Evolutionary conservation across 2,797 vertebrate genomes (phyloP), one percentile per base, ranked within the genome.

Genomic region (Trematomus bernacchii): DNA sequence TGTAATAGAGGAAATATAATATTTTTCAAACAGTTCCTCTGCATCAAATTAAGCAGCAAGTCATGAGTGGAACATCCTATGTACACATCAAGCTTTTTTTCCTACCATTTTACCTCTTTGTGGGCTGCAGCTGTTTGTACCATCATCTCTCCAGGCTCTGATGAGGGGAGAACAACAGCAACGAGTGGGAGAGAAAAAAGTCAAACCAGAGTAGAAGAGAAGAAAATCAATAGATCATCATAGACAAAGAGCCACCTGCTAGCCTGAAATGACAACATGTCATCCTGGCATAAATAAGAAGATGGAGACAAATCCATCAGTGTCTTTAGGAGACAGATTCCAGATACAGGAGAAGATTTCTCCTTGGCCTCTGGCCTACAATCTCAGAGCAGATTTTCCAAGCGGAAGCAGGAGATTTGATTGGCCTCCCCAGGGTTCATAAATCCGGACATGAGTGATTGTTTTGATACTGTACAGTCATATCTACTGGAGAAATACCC

Each of bases 231-330:
- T 93, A 88, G 81, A 91, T 88, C 81, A 86, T 89, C 82, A 85
- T 33, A 87, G 84, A 94, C 89, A 92, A 93, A 90, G 68, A 83
- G 75, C 87, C 93, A 92, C 91, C 93, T 93, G 90, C 87, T 83
- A 75, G 88, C 80, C 81, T 48, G 47, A 90, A 86, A 91, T 90
- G 88, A 92, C 85, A 90, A 83, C 63, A 46, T 89, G 89, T 89
- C 90, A 86, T 74, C 76, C 66, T 3, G 51, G n/a, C 85, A 87
- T 81, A 79, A 85, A 87, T 69, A 79, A 71, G 57, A 55, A 67
- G 84, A 90, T 80, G 66, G 75, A 87, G 85, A 88, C 77, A 55
- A 79, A 90, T 90, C 78, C 23, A 60, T 71, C 33, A 8, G 52
- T 79, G 77, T 78, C 73, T 86, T 67, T 3, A 30, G 52, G 63